These are phyloP conservation scores for Ormyrus rosae DNA, from an alignment of 2,888 invertebrate genomes.

Conservation along the genomic window DNA sequence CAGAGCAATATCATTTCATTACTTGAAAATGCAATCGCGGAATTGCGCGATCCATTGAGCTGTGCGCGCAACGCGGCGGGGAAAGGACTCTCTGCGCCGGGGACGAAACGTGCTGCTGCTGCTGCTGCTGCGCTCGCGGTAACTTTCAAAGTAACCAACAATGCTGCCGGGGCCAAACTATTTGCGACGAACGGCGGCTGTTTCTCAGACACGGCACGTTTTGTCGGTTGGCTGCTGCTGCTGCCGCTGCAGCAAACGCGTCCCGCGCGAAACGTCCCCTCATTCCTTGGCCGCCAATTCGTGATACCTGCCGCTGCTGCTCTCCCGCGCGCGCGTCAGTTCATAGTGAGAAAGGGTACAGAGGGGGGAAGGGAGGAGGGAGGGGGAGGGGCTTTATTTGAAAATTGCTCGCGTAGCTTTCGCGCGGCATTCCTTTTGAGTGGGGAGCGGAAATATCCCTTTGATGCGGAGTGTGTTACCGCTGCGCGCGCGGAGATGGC, in stretches of 20 bases:
- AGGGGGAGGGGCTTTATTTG: conserved; percentile 25
- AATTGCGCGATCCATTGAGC: conserved; percentile 13
- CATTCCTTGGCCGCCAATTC: conserved; percentile 42
- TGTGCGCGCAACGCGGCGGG: not conserved
- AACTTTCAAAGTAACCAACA: conserved; percentile 47
- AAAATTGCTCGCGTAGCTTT: conserved; percentile 27
- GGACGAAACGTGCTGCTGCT: not conserved
- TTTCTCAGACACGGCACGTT: not conserved
- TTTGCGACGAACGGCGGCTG: conserved; percentile 41
- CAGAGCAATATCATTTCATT: conserved; percentile 47
- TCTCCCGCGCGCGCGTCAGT: not conserved
- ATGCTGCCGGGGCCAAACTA: conserved; percentile 35
- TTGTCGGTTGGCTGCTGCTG: conserved; percentile 13
- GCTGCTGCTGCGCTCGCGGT: not conserved
- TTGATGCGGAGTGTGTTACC: not conserved
- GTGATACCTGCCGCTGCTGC: conserved; percentile 1
- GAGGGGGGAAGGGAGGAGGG: not conserved
- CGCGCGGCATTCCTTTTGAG: conserved; percentile 12
- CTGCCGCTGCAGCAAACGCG: not conserved
- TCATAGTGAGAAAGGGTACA: too few species aligned
- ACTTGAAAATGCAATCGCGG: conserved; percentile 27
- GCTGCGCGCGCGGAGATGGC: too few species aligned
- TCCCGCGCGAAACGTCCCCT: conserved; percentile 6
- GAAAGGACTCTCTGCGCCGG: not conserved
- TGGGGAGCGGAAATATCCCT: not conserved